phyloP scores from a whole-genome alignment of 2,888 invertebrate species.

The Monoplex corrugatus region DNA sequence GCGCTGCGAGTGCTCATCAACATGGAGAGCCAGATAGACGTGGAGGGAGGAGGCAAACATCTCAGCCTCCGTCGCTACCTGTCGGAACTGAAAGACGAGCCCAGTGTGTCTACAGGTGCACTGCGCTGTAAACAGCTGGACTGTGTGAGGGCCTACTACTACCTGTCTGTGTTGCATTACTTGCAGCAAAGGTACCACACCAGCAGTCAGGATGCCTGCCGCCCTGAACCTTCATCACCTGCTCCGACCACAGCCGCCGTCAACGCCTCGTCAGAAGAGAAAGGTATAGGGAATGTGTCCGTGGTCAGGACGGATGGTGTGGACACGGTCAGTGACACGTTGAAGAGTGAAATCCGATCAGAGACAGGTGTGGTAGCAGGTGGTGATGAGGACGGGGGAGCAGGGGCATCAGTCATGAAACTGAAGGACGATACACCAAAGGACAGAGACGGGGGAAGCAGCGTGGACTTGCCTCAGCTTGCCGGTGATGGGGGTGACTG shows the following conservation, averaged over 20 bases:
- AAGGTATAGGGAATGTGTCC: neutral
- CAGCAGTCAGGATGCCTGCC: slow-evolving; percentile 34
- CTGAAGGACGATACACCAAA: neutral
- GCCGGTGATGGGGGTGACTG: neutral
- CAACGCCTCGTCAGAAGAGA: neutral
- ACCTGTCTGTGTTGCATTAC: slow-evolving; percentile 70
- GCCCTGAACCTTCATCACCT: neutral
- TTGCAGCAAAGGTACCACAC: slow-evolving; percentile 57
- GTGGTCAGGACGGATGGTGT: too few species aligned
- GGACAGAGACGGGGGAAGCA: slow-evolving; percentile 40
- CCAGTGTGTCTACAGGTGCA: slow-evolving; percentile 66
- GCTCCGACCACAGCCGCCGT: neutral
- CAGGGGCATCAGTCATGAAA: neutral
- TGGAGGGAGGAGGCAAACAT: slow-evolving; percentile 64
- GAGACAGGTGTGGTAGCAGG: neutral
- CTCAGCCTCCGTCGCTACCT: slow-evolving; percentile 67
- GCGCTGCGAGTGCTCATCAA: slow-evolving; percentile 75
- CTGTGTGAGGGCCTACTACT: slow-evolving; percentile 76
- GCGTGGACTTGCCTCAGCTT: slow-evolving; percentile 8
- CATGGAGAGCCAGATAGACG: slow-evolving; percentile 70
- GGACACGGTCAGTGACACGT: neutral
- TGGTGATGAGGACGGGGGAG: slow-evolving; percentile 25
- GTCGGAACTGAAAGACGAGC: slow-evolving; percentile 72
- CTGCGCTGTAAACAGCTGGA: slow-evolving; percentile 74
- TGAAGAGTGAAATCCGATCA: neutral